A percentile compares a stretch with the other conserved stretches of the same genome.
These are phyloP conservation scores for Cuniculus paca DNA, from an alignment of 2,797 vertebrate genomes.

Conservation along the genomic window DNA sequence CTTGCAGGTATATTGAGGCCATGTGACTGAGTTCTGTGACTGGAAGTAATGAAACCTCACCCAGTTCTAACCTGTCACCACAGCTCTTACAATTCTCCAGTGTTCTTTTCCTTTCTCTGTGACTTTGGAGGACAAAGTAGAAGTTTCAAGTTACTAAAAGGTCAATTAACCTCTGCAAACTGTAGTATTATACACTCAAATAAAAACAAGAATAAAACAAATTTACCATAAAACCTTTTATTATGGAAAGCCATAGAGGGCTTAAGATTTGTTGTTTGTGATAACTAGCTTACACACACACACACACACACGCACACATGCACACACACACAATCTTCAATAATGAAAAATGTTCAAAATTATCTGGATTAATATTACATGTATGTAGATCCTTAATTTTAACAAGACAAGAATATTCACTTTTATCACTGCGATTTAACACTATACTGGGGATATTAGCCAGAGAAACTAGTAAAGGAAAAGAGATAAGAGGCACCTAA, in stretches of 20 bases:
- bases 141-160: not conserved
- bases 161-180: not conserved
- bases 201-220: not conserved
- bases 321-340: too few relatives aligned
- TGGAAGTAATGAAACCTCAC: not conserved
- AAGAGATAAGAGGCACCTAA: too few relatives aligned
- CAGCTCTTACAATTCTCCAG: not conserved
- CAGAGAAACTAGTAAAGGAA: too few relatives aligned
- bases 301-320: too few relatives aligned
- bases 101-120: not conserved
- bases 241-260: not conserved
- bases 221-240: not conserved
- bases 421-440: too few relatives aligned
- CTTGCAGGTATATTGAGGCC: not conserved
- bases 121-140: not conserved
- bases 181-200: not conserved
- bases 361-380: too few relatives aligned
- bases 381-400: too few relatives aligned
- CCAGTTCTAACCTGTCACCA: not conserved
- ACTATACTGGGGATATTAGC: too few relatives aligned
- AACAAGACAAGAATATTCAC: too few relatives aligned
- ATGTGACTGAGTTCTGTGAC: not conserved
- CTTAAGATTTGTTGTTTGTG: too few relatives aligned
- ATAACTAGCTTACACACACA: too few relatives aligned
- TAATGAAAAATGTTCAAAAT: too few relatives aligned